Evolutionary conservation across 2,113 vertebrate species (phyloP).

Genomic region (Thinocorus orbignyianus): DNA sequence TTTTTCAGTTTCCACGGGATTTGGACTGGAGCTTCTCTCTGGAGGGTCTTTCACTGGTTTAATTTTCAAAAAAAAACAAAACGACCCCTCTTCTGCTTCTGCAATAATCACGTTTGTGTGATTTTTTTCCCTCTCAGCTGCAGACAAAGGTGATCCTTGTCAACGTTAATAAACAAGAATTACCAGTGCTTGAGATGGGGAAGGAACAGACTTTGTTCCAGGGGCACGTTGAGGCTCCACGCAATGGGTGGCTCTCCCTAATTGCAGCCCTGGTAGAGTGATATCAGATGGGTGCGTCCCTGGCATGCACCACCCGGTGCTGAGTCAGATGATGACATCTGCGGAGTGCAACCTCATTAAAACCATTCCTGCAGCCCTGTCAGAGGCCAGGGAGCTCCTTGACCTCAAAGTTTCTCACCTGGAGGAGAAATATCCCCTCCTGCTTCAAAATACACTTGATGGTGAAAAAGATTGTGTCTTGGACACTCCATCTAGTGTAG

Average conservation of each 20-base stretch:
- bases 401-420: neutral
- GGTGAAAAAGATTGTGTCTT: neutral
- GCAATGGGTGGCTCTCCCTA: neutral
- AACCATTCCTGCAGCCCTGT: neutral
- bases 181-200: accelerated
- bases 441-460: neutral
- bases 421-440: neutral
- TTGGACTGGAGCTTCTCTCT: neutral
- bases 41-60: neutral
- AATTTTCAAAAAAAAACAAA: neutral
- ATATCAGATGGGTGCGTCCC: neutral
- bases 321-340: slow-evolving; percentile 20
- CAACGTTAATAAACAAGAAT: neutral
- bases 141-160: slow-evolving; percentile 2
- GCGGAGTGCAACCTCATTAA: neutral
- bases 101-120: neutral
- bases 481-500: neutral
- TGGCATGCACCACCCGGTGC: neutral
- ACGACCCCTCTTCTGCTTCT: neutral
- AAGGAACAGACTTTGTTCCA: slow-evolving; percentile 48
- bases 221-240: neutral
- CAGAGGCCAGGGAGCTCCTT: neutral
- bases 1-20: neutral
- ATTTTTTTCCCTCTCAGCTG: neutral
- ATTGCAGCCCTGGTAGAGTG: neutral